Conservation (phyloP, 2,113 vertebrate species). For the Gnathonemus echidnorhynchus region DNA sequence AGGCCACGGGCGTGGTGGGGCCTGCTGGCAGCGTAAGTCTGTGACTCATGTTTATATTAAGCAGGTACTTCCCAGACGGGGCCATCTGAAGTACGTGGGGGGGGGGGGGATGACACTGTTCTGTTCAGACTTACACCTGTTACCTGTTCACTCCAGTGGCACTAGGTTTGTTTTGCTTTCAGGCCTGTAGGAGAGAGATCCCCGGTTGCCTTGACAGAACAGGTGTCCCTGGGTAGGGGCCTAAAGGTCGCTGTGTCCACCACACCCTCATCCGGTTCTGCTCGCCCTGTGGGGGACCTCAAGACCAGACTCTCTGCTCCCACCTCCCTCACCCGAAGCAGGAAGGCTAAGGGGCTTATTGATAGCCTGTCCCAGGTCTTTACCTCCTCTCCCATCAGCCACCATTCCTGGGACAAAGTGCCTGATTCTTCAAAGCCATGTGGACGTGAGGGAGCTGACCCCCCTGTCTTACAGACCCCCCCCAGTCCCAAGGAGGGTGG, state of each 20-base stretch:
- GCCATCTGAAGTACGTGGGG: not conserved
- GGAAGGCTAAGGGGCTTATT: slow-evolving; percentile 98
- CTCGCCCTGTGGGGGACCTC: slow-evolving; percentile 93
- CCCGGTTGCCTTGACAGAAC: slow-evolving; percentile 87
- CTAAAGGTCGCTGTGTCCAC: slow-evolving; percentile 98
- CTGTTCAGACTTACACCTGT: not conserved
- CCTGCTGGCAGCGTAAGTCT: slow-evolving; percentile 57
- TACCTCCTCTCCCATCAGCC: slow-evolving; percentile 93
- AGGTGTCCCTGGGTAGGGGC: slow-evolving; percentile 98
- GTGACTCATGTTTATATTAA: not conserved
- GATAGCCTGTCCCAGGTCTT: slow-evolving; percentile 99
- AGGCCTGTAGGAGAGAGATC: slow-evolving; percentile 91
- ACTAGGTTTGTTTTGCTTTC: slow-evolving; percentile 47
- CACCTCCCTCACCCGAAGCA: slow-evolving; percentile 84
- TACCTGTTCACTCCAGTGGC: not conserved
- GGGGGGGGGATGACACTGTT: not conserved
- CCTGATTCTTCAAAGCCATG: slow-evolving; percentile 74
- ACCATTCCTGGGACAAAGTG: slow-evolving; percentile 81
- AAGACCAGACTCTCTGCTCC: slow-evolving; percentile 88
- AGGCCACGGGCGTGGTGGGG: slow-evolving; percentile 78
- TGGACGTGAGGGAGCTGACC: slow-evolving; percentile 61
- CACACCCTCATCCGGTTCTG: slow-evolving; percentile 96
- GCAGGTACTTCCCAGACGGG: not conserved
- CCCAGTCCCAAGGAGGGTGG: slow-evolving; percentile 73
- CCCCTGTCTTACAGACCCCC: slow-evolving; percentile 76